phyloP scores from a whole-genome alignment of 2,113 vertebrate species.

The Mixornis gularis region DNA sequence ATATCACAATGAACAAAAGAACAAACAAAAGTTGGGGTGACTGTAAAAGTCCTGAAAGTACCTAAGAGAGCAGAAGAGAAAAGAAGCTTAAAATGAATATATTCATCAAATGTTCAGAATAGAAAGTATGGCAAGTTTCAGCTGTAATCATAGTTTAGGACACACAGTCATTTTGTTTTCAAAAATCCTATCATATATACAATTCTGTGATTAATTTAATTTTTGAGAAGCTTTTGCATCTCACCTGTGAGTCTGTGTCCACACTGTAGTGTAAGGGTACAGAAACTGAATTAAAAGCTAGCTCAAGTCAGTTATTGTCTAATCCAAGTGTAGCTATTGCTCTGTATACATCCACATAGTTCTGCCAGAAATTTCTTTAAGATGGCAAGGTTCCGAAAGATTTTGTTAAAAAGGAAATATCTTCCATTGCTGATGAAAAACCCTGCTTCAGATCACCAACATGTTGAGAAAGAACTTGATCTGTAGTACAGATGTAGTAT shows the following conservation, averaged over 20 bases:
- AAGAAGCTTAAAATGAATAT: neutral
- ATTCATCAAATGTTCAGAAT: neutral
- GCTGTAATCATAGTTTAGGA: neutral
- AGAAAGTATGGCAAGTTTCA: neutral
- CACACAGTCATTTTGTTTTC: neutral
- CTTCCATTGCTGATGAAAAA: neutral
- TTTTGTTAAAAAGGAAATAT: neutral
- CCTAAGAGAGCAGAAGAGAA: neutral
- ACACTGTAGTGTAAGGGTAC: neutral
- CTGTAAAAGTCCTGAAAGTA: neutral
- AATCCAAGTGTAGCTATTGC: neutral
- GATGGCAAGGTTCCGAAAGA: neutral
- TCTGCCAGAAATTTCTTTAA: neutral
- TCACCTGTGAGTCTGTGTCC: neutral
- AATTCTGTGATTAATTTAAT: neutral
- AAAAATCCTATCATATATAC: neutral
- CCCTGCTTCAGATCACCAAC: neutral
- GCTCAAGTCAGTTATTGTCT: neutral
- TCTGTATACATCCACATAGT: neutral
- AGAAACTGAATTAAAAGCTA: neutral
- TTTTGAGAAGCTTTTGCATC: neutral
- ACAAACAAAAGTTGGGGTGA: neutral
- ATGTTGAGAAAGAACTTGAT: neutral
- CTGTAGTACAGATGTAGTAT: neutral
- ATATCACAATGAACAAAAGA: neutral